Evolutionary conservation across 2,113 vertebrate species (phyloP).

Genomic region (Misgurnus mizolepis): DNA sequence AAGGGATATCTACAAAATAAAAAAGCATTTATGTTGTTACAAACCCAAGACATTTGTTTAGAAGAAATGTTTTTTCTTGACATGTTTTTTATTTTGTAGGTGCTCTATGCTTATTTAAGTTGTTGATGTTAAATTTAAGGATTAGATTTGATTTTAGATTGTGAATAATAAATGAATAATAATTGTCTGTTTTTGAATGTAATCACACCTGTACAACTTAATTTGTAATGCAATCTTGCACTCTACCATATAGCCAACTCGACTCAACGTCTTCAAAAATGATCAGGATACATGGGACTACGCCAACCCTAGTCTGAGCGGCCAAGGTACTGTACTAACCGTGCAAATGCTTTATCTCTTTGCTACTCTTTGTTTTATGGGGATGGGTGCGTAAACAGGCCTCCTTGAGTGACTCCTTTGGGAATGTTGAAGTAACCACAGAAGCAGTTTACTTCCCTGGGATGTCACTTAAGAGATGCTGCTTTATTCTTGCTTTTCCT

Average conservation of each 20-base stretch:
- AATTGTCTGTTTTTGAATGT: too few relatives aligned
- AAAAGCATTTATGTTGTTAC: too few relatives aligned
- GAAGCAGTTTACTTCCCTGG: conserved; percentile 39
- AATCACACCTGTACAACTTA: neutral
- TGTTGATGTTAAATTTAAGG: too few relatives aligned
- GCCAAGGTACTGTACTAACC: conserved; percentile 83
- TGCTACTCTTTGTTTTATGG: conserved; percentile 70
- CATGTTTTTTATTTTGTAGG: too few relatives aligned
- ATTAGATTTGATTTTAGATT: too few relatives aligned
- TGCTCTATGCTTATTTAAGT: too few relatives aligned
- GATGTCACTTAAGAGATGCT: conserved; percentile 61
- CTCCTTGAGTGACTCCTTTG: conserved; percentile 63
- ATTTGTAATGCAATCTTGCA: neutral
- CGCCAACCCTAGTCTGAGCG: conserved; percentile 91
- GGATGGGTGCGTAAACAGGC: conserved; percentile 59
- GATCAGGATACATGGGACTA: conserved; percentile 98
- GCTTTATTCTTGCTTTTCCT: conserved; percentile 20
- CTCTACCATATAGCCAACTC: conserved; percentile 79
- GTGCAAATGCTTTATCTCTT: conserved; percentile 36
- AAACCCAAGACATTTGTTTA: too few relatives aligned
- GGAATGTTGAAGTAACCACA: conserved; percentile 37
- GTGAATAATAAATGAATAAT: too few relatives aligned
- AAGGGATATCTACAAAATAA: too few relatives aligned
- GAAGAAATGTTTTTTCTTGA: too few relatives aligned
- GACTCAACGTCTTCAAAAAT: conserved; percentile 96